A percentile compares a stretch with the other conserved stretches of the same genome.
Evolutionary conservation across 2,113 vertebrate genomes (phyloP).

Genomic region (Thinocorus orbignyianus): DNA sequence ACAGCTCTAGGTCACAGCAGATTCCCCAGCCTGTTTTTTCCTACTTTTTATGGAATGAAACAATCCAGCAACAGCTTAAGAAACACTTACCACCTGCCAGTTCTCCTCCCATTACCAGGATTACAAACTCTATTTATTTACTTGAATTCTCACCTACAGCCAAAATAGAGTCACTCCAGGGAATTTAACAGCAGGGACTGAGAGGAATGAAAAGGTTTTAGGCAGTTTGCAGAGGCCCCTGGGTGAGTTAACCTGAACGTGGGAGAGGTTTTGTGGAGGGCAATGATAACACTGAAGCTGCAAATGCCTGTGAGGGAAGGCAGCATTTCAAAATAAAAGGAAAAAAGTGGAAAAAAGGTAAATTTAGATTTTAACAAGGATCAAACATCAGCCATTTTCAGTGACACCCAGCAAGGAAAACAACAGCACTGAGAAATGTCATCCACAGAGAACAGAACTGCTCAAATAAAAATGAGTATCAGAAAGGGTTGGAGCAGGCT

Average conservation of each 20-base stretch:
- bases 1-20: not conserved
- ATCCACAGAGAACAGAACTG: not conserved
- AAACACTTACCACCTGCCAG: not conserved
- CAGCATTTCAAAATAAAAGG: not conserved
- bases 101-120: not conserved
- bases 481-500: not conserved
- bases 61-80: not conserved
- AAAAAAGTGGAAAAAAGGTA: not conserved
- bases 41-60: not conserved
- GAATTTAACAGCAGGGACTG: not conserved
- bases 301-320: not conserved
- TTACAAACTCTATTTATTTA: not conserved
- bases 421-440: not conserved
- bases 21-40: not conserved
- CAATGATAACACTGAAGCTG: not conserved
- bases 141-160: not conserved
- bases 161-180: not conserved
- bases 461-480: not conserved
- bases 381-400: not conserved
- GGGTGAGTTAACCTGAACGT: not conserved
- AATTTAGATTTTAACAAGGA: not conserved
- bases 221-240: not conserved
- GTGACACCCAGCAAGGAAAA: not conserved
- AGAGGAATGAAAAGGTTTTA: not conserved
- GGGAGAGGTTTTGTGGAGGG: not conserved